Conservation (phyloP, 2,113 vertebrate genomes). For the Formicarius rufipectus region DNA sequence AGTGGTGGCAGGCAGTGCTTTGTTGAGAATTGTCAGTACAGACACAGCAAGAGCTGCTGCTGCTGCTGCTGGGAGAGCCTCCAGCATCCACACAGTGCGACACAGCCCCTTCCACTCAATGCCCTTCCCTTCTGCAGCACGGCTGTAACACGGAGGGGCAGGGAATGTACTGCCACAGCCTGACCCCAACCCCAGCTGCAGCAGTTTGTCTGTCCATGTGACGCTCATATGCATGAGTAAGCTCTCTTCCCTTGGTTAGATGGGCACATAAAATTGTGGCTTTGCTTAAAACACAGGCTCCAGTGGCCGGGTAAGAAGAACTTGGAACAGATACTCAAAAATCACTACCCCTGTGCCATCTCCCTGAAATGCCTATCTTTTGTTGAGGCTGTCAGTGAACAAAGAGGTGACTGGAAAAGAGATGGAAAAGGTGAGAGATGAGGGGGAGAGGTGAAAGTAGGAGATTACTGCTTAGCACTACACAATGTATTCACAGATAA, state of each 20-base stretch:
- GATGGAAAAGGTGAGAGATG: not conserved
- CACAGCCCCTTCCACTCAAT: rapidly evolving
- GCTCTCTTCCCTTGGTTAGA: not conserved
- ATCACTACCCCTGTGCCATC: rapidly evolving
- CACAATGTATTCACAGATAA: not conserved
- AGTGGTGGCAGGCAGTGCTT: not conserved
- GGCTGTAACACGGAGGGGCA: rapidly evolving
- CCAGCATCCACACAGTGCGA: not conserved
- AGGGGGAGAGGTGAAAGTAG: not conserved
- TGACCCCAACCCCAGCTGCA: not conserved
- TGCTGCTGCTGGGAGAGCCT: not conserved
- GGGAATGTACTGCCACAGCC: rapidly evolving
- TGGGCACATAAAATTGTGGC: rapidly evolving
- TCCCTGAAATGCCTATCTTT: not conserved
- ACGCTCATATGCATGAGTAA: rapidly evolving
- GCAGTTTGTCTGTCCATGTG: rapidly evolving
- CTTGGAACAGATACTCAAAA: not conserved
- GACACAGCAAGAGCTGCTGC: not conserved
- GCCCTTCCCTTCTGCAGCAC: not conserved
- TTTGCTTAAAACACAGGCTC: not conserved
- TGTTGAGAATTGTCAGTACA: not conserved
- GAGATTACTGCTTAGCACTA: not conserved
- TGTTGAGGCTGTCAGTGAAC: not conserved
- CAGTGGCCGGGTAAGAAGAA: not conserved
- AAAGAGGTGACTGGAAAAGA: not conserved